Base-by-base conservation (phyloP, 2,113 vertebrate genomes). In the Salvelinus fontinalis region DNA sequence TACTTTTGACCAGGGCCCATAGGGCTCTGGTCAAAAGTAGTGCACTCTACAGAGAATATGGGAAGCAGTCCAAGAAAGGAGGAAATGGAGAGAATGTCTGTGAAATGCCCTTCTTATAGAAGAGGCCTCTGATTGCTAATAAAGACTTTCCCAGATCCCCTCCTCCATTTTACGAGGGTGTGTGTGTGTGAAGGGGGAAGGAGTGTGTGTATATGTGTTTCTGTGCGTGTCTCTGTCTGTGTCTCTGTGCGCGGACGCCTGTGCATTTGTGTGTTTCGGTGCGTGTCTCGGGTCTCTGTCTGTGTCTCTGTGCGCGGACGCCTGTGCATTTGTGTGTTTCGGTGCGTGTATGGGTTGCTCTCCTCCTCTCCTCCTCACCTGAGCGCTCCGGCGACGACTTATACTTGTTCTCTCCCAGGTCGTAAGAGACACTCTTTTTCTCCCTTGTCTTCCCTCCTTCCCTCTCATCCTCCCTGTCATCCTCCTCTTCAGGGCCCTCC, bases 341-440 rank as follows among this genome's bases (percentile, higher is more conserved):
- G 8, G 39, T 44, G 39, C 2, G 9, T 44, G 39, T 44, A 11
- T 44, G 39, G 39, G 39, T 9, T 44, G 39, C 9, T 44, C 39
- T 44, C 39, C 39, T 44, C 39, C 39, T 20, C 54, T 57, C 13
- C 67, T 16, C 73, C 91, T 92, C 93, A 98, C 98, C 94, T 85
- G 96, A 95, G 81, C 95, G 95, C 74, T 98, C 97, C 2, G 83
- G 83, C 79, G 95, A 88, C 74, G 94, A 85, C 75, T 94, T 96
- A 76, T 86, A 93, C 84, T 92, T 94, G 86, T 89, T 88, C 72
- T 95, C 94, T 72, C 94, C 94, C 75, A 95, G 88, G 84, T 94
- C 91, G 54, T 93, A 95, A 0, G 95, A 92, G 69, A 95, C 95
- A 82, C 94, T 96, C 81, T 96, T 97, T 81, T 95, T 95, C 59